Conservation (phyloP, 2,113 vertebrate genomes). For the Heterocephalus glaber region DNA sequence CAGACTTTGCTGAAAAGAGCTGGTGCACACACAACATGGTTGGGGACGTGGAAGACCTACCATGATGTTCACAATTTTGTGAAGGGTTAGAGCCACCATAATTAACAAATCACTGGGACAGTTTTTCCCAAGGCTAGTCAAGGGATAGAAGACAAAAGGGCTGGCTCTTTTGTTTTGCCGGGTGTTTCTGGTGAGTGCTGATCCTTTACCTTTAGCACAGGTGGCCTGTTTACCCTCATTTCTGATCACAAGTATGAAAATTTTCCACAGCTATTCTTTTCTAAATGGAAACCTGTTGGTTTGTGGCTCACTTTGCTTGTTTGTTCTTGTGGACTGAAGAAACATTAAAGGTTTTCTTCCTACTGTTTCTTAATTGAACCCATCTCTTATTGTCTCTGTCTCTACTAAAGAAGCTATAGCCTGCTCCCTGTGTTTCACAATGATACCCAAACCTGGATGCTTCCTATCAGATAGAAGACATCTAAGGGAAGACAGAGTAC, state of each 20-base stretch:
- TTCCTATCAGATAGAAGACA: neutral
- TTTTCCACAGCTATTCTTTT: neutral
- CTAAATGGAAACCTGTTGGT: neutral
- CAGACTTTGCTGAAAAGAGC: neutral
- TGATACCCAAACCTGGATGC: conserved; percentile 12
- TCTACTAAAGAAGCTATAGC: conserved; percentile 56
- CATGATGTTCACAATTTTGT: neutral
- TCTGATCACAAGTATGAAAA: neutral
- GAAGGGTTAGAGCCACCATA: neutral
- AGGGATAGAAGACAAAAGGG: accelerated
- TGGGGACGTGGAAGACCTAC: neutral
- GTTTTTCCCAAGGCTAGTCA: neutral
- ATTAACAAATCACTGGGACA: neutral
- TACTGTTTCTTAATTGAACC: conserved; percentile 81
- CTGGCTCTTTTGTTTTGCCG: neutral
- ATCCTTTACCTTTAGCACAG: neutral
- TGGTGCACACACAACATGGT: accelerated
- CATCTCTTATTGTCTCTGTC: conserved; percentile 78
- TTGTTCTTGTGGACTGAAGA: neutral
- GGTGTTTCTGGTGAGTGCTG: neutral
- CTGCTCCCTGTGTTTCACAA: neutral
- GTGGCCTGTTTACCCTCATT: neutral
- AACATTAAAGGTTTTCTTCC: neutral
- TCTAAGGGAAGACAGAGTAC: neutral
- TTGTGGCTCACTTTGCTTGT: conserved; percentile 61